Evolutionary conservation across 2,113 vertebrate genomes (phyloP).

Genomic region (Takifugu flavidus): DNA sequence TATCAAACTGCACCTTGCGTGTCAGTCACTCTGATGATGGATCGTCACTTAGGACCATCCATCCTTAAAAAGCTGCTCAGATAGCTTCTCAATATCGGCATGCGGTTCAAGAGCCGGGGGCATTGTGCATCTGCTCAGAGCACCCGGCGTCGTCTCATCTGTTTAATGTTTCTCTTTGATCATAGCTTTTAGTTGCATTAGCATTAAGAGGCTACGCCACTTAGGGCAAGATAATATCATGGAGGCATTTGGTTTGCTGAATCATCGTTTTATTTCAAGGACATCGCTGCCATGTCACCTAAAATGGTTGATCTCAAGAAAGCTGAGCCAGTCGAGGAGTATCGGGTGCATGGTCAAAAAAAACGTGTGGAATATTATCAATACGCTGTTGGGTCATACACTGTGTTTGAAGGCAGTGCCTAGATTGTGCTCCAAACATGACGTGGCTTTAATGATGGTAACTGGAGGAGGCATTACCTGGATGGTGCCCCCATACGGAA

Average conservation of each 20-base stretch:
- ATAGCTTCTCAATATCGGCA: slow-evolving; percentile 31
- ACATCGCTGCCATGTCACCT: slow-evolving; percentile 3
- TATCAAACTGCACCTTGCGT: slow-evolving; percentile 43
- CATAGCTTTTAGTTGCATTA: slow-evolving; percentile 9
- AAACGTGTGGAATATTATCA: not conserved
- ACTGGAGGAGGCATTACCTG: too few relatives aligned
- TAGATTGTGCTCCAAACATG: slow-evolving; percentile 8
- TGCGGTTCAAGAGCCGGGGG: slow-evolving; percentile 24
- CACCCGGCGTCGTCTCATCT: slow-evolving; percentile 8
- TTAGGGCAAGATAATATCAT: not conserved
- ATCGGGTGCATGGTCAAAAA: not conserved
- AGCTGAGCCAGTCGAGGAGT: not conserved
- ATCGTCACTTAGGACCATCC: slow-evolving; percentile 46
- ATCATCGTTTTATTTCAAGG: slow-evolving; percentile 23
- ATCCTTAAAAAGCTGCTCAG: slow-evolving; percentile 45
- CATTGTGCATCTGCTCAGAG: slow-evolving; percentile 4
- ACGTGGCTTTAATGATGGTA: not conserved
- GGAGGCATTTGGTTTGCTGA: slow-evolving; percentile 17
- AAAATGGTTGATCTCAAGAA: slow-evolving; percentile 21
- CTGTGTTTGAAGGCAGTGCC: too few relatives aligned
- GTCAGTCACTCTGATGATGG: slow-evolving; percentile 46
- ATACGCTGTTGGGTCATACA: too few relatives aligned
- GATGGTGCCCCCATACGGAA: not conserved
- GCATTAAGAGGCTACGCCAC: slow-evolving; percentile 20
- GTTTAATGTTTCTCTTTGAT: slow-evolving; percentile 33